Conservation (phyloP, 2,888 invertebrate species). For the Meta bourneti region DNA sequence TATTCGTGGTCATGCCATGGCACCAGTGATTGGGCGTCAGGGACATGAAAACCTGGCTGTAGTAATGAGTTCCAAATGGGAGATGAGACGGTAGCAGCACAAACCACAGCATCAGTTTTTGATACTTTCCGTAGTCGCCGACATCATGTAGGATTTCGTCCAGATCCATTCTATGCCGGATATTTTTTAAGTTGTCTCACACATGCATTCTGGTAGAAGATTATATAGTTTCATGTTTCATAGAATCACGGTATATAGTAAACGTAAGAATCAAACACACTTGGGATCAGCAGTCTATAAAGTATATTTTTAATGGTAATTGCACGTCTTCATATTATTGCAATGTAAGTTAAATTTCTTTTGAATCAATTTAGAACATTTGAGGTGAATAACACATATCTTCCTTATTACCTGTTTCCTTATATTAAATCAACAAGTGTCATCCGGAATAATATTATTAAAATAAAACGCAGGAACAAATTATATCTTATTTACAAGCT, state of each 20-base stretch:
- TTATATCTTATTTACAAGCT: too few species aligned
- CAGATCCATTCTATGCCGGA: conserved; percentile 81
- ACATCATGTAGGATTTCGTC: conserved; percentile 83
- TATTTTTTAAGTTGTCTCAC: neutral
- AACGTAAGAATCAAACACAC: neutral
- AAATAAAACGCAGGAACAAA: too few species aligned
- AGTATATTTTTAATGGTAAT: neutral
- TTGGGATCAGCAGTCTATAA: neutral
- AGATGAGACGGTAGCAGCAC: conserved; percentile 84
- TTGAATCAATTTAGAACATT: too few species aligned
- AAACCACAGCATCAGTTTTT: conserved; percentile 81
- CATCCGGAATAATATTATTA: too few species aligned
- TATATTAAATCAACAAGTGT: too few species aligned
- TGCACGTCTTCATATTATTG: neutral
- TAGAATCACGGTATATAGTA: neutral
- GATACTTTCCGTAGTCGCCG: conserved; percentile 84
- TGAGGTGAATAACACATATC: too few species aligned
- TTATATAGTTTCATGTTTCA: neutral
- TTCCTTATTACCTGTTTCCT: too few species aligned
- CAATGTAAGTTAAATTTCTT: too few species aligned
- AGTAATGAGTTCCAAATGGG: conserved; percentile 91
- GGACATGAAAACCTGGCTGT: conserved; percentile 84
- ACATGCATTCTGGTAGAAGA: neutral
- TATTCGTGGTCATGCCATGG: conserved; percentile 41
- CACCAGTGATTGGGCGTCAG: conserved; percentile 86